A percentile compares a stretch with the other conserved stretches of the same genome.
Evolutionary conservation across 2,888 invertebrate genomes (phyloP).

Genomic region (Spatulosminthurus flaviceps): DNA sequence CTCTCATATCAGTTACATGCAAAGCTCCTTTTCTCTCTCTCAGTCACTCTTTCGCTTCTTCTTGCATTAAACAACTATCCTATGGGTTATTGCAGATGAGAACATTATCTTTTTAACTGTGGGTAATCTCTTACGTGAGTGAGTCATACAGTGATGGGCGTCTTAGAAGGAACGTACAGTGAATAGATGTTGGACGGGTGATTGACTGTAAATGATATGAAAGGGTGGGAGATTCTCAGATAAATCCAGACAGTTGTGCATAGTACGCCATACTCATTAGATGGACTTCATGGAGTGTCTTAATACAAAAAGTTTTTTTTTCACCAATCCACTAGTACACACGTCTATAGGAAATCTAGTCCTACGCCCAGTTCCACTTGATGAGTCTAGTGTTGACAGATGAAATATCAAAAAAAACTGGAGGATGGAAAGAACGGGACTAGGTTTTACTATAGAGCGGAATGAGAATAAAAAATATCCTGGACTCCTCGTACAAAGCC

Average conservation of each 20-base stretch:
- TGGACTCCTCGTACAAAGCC: conserved; percentile 30
- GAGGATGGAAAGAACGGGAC: not conserved
- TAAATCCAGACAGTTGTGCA: conserved; percentile 41
- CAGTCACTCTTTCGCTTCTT: not conserved
- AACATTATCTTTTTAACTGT: conserved; percentile 9
- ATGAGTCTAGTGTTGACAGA: conserved; percentile 54
- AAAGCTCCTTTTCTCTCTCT: not conserved
- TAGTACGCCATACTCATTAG: conserved; percentile 42
- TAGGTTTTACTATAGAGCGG: not conserved
- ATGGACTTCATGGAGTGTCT: conserved; percentile 50
- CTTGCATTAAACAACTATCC: not conserved
- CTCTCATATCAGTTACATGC: not conserved
- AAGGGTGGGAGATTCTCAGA: conserved; percentile 54
- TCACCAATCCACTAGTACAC: conserved; percentile 21
- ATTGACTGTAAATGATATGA: conserved; percentile 56
- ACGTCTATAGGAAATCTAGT: conserved; percentile 20
- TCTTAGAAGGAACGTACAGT: conserved; percentile 31
- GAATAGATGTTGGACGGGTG: conserved; percentile 50
- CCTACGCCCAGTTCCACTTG: conserved; percentile 45
- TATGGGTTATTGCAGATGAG: conserved; percentile 5
- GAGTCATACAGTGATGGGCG: conserved; percentile 36
- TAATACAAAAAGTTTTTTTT: conserved; percentile 44
- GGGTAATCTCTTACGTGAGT: not conserved
- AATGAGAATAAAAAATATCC: not conserved
- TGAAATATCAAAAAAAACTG: conserved; percentile 44